phyloP scores from a whole-genome alignment of 1,140 invertebrate species.

The Dysdera silvatica region DNA sequence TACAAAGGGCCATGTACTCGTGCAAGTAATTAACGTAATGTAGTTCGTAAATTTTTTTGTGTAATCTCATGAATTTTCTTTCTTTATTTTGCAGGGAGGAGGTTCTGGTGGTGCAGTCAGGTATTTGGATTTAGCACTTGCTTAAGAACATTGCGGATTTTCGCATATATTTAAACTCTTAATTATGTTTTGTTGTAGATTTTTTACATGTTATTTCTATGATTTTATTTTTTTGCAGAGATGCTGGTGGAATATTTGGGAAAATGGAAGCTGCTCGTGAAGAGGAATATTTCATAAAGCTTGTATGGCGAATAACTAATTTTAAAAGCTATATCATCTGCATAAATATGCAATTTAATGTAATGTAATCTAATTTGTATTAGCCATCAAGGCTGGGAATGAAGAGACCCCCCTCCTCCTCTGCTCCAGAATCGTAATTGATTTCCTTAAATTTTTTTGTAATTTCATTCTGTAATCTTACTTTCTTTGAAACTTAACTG shows the following conservation, averaged over 20 bases:
- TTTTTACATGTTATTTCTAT: not conserved
- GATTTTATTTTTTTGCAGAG: slow-evolving; percentile 43
- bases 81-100: not conserved
- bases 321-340: not conserved
- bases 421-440: too few species aligned
- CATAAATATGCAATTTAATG: not conserved
- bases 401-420: too few species aligned
- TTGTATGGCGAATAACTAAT: slow-evolving; percentile 51
- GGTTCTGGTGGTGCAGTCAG: not conserved
- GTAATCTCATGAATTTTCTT: too few species aligned
- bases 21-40: too few species aligned
- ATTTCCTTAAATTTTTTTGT: too few species aligned
- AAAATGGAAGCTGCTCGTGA: slow-evolving; percentile 82
- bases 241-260: slow-evolving; percentile 82
- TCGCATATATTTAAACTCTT: not conserved
- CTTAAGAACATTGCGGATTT: not conserved
- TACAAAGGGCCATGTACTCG: too few species aligned
- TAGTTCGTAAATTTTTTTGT: too few species aligned
- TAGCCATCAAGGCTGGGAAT: too few species aligned
- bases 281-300: slow-evolving; percentile 86
- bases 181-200: not conserved
- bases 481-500: too few species aligned
- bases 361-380: too few species aligned
- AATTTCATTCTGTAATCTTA: too few species aligned
- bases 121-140: not conserved